phyloP scores from a whole-genome alignment of 2,113 vertebrate genomes.

The Todiramphus chloris region DNA sequence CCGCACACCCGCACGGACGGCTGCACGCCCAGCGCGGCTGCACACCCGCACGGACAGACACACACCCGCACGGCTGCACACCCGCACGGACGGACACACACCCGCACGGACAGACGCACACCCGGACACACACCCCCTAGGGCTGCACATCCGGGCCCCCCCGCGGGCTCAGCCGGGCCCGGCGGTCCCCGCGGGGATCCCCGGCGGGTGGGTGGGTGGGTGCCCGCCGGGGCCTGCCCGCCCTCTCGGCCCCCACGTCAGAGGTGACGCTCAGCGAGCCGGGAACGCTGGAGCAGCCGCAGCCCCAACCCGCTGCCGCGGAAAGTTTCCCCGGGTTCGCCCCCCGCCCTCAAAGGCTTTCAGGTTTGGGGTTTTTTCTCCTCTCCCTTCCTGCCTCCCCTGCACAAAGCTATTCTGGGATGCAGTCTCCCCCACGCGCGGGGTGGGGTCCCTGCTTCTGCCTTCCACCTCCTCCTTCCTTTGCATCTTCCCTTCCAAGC shows the following conservation, averaged over 20 bases:
- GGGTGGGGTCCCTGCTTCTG: fast-evolving
- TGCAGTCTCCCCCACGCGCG: fast-evolving
- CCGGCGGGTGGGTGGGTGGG: neutral
- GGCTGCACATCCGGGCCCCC: neutral
- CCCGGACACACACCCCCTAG: neutral
- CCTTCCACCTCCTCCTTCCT: neutral
- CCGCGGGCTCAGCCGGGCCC: neutral
- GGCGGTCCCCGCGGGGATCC: neutral
- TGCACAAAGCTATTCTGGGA: neutral
- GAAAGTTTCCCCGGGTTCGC: neutral
- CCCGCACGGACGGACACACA: neutral
- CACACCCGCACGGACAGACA: neutral
- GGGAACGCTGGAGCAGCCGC: neutral
- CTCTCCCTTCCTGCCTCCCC: fast-evolving
- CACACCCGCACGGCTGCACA: neutral
- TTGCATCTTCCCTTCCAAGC: too few relatives aligned
- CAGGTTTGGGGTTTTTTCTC: fast-evolving
- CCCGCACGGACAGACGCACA: neutral
- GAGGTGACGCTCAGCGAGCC: neutral
- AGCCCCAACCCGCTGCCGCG: neutral
- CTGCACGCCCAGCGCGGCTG: neutral
- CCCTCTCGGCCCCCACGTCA: neutral
- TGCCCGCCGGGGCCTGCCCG: neutral
- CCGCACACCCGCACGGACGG: neutral
- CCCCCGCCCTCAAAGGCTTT: fast-evolving